These are phyloP conservation scores for Leguminivora glycinivorella DNA, from an alignment of 1,140 invertebrate species.

Conservation along the genomic window DNA sequence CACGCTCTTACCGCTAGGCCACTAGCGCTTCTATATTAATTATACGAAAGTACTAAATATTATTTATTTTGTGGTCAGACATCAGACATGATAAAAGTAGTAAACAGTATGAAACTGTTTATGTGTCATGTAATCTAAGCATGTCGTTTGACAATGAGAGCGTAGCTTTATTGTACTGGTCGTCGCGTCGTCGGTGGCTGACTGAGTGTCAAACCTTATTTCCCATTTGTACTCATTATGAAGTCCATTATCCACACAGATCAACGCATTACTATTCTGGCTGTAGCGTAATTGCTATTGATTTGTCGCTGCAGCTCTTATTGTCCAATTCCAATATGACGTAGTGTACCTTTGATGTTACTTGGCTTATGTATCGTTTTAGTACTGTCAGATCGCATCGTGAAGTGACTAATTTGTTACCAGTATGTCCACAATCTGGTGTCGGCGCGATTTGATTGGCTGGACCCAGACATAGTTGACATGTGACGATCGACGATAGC, in stretches of 20 bases:
- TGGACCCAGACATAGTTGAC: not conserved
- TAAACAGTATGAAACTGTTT: too few relatives aligned
- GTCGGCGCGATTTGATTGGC: not conserved
- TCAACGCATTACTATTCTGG: not conserved
- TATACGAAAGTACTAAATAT: too few relatives aligned
- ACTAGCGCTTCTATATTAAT: too few relatives aligned
- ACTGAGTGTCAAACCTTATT: not conserved
- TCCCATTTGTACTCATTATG: not conserved
- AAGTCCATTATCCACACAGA: not conserved
- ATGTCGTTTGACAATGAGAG: too few relatives aligned
- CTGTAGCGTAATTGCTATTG: not conserved
- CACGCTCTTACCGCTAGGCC: too few relatives aligned
- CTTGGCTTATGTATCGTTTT: not conserved
- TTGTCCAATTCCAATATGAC: not conserved
- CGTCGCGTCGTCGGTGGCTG: not conserved
- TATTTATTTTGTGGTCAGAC: too few relatives aligned
- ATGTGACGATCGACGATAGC: not conserved
- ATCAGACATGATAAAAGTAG: too few relatives aligned
- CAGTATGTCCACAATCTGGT: not conserved
- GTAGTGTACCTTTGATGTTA: not conserved
- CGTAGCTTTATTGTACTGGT: not conserved
- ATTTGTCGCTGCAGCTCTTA: not conserved
- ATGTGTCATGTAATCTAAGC: too few relatives aligned
- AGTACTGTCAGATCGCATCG: not conserved
- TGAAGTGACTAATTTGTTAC: slow-evolving; percentile 8